phyloP scores from a whole-genome alignment of 1,140 invertebrate species.

The Cyclargus thomasi region DNA sequence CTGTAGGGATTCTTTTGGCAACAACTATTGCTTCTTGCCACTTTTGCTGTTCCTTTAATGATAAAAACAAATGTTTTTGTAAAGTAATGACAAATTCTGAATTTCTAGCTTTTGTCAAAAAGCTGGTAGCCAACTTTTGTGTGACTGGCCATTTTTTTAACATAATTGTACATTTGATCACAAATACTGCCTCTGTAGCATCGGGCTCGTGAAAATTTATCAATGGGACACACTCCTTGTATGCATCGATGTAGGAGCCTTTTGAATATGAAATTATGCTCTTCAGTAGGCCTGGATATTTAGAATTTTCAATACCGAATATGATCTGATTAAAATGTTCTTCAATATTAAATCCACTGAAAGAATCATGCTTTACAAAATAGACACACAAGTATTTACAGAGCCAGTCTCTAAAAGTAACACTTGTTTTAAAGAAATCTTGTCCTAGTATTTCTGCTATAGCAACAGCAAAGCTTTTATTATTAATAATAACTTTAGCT shows the following conservation, averaged over 20 bases:
- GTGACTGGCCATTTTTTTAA: slow-evolving; percentile 77
- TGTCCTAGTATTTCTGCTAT: slow-evolving; percentile 45
- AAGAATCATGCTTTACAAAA: slow-evolving; percentile 49
- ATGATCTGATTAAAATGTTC: slow-evolving; percentile 64
- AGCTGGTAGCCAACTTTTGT: slow-evolving; percentile 71
- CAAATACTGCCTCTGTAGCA: slow-evolving; percentile 50
- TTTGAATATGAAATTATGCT: slow-evolving; percentile 75
- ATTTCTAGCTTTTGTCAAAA: slow-evolving; percentile 56
- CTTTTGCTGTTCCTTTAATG: slow-evolving; percentile 68
- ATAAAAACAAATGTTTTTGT: slow-evolving; percentile 51
- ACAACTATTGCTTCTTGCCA: slow-evolving; percentile 64
- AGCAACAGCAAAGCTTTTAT: slow-evolving; percentile 37
- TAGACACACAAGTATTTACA: slow-evolving; percentile 49
- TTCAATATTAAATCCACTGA: slow-evolving; percentile 48
- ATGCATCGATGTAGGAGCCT: slow-evolving; percentile 74
- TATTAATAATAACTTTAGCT: slow-evolving; percentile 46
- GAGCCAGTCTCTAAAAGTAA: slow-evolving; percentile 51
- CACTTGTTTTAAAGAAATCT: slow-evolving; percentile 46
- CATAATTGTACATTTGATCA: slow-evolving; percentile 73
- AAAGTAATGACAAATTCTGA: slow-evolving; percentile 37
- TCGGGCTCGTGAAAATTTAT: slow-evolving; percentile 59
- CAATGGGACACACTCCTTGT: slow-evolving; percentile 58
- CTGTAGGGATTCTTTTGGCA: slow-evolving; percentile 40
- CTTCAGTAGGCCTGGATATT: slow-evolving; percentile 77
- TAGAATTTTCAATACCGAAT: slow-evolving; percentile 72